Percentiles rank a stretch among this genome's conserved stretches.
These are phyloP conservation scores for Myathropa florea DNA, from an alignment of 2,888 invertebrate genomes.

Conservation along the genomic window DNA sequence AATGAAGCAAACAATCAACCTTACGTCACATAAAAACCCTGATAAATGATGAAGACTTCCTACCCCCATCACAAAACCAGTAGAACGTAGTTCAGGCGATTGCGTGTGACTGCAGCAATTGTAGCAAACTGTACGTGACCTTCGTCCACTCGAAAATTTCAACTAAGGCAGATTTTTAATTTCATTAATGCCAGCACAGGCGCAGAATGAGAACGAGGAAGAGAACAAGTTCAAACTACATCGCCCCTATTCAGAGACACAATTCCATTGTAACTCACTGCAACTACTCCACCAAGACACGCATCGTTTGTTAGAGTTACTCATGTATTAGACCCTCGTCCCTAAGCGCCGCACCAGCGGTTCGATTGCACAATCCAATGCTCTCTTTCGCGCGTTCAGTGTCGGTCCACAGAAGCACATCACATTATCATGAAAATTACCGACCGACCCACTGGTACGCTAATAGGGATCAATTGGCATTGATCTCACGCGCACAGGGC, in stretches of 20 bases:
- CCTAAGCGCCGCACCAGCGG: neutral
- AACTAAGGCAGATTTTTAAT: neutral
- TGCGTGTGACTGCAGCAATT: neutral
- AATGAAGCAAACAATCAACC: neutral
- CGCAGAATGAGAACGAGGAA: neutral
- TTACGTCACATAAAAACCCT: neutral
- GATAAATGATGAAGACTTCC: neutral
- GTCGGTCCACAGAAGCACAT: conserved; percentile 39
- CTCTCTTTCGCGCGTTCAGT: conserved; percentile 2
- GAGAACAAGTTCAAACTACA: neutral
- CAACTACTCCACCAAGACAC: conserved; percentile 5
- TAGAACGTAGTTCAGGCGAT: neutral
- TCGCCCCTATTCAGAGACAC: neutral
- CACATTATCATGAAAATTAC: conserved; percentile 33
- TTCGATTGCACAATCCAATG: conserved; percentile 7
- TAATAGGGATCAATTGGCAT: conserved; percentile 53
- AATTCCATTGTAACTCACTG: conserved; percentile 6
- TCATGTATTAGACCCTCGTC: conserved; percentile 34
- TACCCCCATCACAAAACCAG: neutral
- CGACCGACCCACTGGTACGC: neutral
- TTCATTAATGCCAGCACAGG: neutral
- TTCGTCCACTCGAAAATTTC: neutral
- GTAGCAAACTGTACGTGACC: neutral
- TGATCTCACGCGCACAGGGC: conserved; percentile 25
- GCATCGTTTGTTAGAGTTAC: conserved; percentile 37